Base-by-base conservation (phyloP, 2,113 vertebrate genomes). In the Protobothrops flavoviridis region DNA sequence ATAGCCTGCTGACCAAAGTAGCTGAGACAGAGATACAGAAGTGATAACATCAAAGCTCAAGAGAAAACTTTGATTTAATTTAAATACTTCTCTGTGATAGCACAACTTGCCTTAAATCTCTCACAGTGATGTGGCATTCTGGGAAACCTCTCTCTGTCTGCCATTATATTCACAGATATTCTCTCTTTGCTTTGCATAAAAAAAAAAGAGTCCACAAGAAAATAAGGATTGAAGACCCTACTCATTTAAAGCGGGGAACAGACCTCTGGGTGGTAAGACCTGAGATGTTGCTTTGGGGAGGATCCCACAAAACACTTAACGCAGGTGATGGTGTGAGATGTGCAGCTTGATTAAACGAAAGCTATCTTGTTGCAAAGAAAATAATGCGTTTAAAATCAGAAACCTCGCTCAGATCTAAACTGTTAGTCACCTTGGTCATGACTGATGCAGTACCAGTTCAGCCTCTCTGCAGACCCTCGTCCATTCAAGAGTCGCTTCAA, bases 401-500 rank as follows among this genome's bases (percentile, higher is more conserved):
- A 74, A 33, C 1, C 0, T 20, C 6, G 69, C 6, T 81, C 15
- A 9, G 2, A 56, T 20, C 6, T 81, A 39, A 39, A 81, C 69
- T 0, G 2, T 39, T 20, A 17, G n/a, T 21, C n/a, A 39, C 13
- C 13, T 39, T 8, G 33, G n/a, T 39, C 6, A 7, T 20, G 15
- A 81, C 3, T 20, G n/a, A 8, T 39, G n/a, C 3, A 1, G 33
- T 8, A 1, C n/a, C 2, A 20, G 6, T 15, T 39, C n/a, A 39
- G 5, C 69, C 1, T 7, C 69, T 17, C 69, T 20, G 69, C 13
- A 33, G n/a, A 33, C n/a, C n/a, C 13, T 74, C 69, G 0, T 39
- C n/a, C 33, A 8, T 88, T 97, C 95, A 99, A 64, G 61, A n/a
- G 61, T n/a, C 4, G 1, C 61, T n/a, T 69, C 1, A 0, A 13